Conservation (phyloP, 2,113 vertebrate species). For the Tyrannus savana region DNA sequence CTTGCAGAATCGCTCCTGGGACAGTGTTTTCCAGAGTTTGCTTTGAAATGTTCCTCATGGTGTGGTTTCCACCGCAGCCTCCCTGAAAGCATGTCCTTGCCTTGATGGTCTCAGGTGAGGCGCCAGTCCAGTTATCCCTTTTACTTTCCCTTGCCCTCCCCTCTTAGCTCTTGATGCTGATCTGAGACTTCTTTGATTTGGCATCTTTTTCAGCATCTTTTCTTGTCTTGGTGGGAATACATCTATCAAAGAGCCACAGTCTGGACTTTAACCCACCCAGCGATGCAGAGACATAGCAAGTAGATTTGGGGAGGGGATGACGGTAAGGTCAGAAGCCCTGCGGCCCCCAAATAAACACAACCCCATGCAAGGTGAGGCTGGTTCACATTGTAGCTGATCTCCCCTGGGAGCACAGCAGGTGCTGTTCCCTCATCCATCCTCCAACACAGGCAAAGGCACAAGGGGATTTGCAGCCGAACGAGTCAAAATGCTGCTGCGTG, state of each 20-base stretch:
- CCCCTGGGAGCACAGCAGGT: background rate
- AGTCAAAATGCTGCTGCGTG: background rate
- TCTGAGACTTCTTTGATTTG: background rate
- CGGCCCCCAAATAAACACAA: background rate
- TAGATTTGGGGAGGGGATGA: background rate
- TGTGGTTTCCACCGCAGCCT: background rate
- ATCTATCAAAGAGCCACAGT: background rate
- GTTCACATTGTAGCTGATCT: fast-evolving
- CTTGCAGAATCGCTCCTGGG: background rate
- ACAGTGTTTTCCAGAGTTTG: background rate
- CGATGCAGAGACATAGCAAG: background rate
- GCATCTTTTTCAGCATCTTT: background rate
- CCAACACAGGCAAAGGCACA: background rate
- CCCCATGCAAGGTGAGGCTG: background rate
- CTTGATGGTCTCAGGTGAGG: background rate
- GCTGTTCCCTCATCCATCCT: background rate
- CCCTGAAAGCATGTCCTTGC: background rate
- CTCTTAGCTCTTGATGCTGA: background rate
- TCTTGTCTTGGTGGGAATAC: background rate
- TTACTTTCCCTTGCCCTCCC: background rate
- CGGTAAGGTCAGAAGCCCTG: background rate
- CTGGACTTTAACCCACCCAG: background rate
- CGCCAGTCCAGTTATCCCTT: fast-evolving
- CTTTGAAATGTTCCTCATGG: background rate
- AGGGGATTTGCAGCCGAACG: background rate